Conservation (phyloP, 2,888 invertebrate species). For the Osmoderma eremita region DNA sequence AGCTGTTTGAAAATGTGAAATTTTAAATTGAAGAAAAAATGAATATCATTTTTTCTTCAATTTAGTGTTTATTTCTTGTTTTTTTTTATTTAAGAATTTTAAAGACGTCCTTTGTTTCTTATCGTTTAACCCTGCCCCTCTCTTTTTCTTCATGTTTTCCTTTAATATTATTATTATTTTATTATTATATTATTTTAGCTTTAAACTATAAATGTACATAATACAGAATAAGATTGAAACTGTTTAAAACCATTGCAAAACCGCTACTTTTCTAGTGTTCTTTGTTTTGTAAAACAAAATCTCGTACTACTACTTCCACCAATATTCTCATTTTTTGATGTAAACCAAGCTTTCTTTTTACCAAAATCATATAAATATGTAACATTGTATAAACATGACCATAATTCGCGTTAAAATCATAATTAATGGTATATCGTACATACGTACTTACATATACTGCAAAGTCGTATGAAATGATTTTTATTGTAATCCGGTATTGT, state of each 20-base stretch:
- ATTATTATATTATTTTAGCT: background rate
- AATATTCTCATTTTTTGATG: conserved; percentile 7
- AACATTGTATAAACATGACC: no score
- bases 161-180: no score
- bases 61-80: conserved; percentile 19
- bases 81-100: conserved; percentile 8
- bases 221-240: no score
- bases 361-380: background rate
- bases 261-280: background rate
- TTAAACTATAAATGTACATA: conserved; percentile 2
- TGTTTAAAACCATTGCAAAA: background rate
- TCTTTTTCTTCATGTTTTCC: background rate
- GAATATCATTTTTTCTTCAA: no score
- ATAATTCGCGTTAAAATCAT: no score
- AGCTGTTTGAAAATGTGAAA: conserved; percentile 48
- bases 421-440: no score
- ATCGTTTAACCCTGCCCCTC: conserved; percentile 26
- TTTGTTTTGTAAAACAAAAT: background rate
- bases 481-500: no score
- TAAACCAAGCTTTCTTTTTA: conserved; percentile 20
- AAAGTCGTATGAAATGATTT: no score
- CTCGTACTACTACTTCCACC: conserved; percentile 7
- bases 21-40: background rate
- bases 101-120: conserved; percentile 9
- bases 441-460: no score